phyloP scores from a whole-genome alignment of 2,113 vertebrate genomes.

The Hippoglossus stenolepis region DNA sequence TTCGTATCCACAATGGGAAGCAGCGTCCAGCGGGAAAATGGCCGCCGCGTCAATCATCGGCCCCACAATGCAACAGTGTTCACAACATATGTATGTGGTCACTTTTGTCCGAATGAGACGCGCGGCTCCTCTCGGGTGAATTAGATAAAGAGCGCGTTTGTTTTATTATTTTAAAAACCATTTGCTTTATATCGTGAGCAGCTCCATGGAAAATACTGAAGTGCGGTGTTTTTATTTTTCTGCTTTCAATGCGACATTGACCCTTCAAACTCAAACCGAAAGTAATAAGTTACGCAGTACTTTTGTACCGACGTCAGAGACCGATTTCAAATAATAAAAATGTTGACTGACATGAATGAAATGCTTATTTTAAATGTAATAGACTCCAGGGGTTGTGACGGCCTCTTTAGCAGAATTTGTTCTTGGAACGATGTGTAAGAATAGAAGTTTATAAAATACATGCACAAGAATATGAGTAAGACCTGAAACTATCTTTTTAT shows the following conservation, averaged over 20 bases:
- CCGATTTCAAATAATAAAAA: neutral
- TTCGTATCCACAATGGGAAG: conserved; percentile 81
- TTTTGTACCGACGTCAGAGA: too few relatives aligned
- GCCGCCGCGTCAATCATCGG: conserved; percentile 78
- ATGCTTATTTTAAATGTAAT: too few relatives aligned
- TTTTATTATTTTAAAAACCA: neutral
- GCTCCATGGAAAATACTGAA: neutral
- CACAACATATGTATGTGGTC: conserved; percentile 18
- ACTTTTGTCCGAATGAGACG: neutral
- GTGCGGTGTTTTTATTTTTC: neutral
- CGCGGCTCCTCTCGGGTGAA: too few relatives aligned
- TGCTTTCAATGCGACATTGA: fast-evolving
- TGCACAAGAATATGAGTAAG: neutral
- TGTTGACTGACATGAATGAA: too few relatives aligned
- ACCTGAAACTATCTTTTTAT: too few relatives aligned
- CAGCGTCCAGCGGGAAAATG: conserved; percentile 84
- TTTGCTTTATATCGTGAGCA: neutral
- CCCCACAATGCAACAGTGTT: conserved; percentile 78
- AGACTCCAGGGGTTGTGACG: too few relatives aligned
- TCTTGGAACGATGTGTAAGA: too few relatives aligned
- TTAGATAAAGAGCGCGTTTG: too few relatives aligned
- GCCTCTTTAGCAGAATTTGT: too few relatives aligned
- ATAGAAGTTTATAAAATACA: neutral
- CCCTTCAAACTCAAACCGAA: neutral
- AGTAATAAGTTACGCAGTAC: neutral